phyloP scores from a whole-genome alignment of 2,888 invertebrate species.

The Drosophila leonis region DNA sequence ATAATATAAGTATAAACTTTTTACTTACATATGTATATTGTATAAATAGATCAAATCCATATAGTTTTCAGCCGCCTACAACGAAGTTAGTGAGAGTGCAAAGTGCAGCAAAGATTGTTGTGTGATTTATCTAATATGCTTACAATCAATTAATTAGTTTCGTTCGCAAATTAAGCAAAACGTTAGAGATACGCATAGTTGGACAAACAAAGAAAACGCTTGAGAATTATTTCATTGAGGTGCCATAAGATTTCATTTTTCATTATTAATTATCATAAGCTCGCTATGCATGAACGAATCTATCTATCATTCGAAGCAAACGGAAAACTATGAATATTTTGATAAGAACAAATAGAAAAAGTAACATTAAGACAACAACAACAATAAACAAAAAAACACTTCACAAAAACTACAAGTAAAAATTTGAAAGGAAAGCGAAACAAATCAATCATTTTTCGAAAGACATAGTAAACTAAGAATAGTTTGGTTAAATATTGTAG shows the following conservation, averaged over 20 bases:
- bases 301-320: conserved; percentile 35
- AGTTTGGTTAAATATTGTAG: too few relatives aligned
- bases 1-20: conserved; percentile 45
- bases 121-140: conserved; percentile 73
- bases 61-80: conserved; percentile 71
- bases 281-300: conserved; percentile 28
- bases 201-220: conserved; percentile 62
- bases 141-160: conserved; percentile 54
- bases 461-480: too few relatives aligned
- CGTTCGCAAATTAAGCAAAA: conserved; percentile 42
- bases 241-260: conserved; percentile 58
- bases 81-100: conserved; percentile 70
- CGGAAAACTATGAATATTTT: conserved; percentile 54
- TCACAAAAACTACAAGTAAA: conserved; percentile 10
- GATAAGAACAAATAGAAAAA: conserved; percentile 64
- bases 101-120: conserved; percentile 68
- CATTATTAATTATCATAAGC: conserved; percentile 43
- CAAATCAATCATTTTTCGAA: conserved; percentile 64
- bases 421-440: conserved; percentile 45
- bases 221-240: conserved; percentile 69
- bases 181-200: conserved; percentile 52
- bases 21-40: conserved; percentile 67
- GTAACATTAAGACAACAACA: conserved; percentile 14
- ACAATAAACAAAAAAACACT: too few relatives aligned
- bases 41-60: conserved; percentile 40